Evolutionary conservation across 2,797 vertebrate genomes (phyloP).

Genomic region (Gymnodraco acuticeps): DNA sequence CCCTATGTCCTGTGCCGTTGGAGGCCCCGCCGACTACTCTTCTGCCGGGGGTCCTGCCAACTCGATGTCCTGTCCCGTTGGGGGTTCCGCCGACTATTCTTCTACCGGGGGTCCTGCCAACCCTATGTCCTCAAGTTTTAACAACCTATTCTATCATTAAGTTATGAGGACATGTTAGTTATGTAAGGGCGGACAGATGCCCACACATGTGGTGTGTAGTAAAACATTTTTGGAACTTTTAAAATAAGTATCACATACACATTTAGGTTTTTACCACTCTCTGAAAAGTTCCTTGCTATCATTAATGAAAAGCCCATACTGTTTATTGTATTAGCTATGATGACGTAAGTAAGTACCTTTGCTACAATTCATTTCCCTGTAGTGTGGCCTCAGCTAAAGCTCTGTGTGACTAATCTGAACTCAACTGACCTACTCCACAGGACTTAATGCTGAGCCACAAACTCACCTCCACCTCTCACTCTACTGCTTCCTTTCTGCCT

Average conservation of each 20-base stretch:
- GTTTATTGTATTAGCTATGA: neutral
- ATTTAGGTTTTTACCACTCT: neutral
- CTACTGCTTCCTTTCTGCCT: constrained; percentile 7
- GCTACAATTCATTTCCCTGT: neutral
- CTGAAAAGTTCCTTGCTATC: neutral
- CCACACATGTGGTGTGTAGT: neutral
- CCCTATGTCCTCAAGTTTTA: too few species aligned
- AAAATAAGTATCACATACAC: neutral
- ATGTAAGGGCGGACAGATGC: neutral
- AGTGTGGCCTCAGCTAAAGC: constrained; percentile 1
- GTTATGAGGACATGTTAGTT: too few species aligned
- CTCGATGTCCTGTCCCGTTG: too few species aligned
- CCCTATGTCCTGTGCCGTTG: too few species aligned
- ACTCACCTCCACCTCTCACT: constrained; percentile 37
- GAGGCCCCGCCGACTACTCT: too few species aligned
- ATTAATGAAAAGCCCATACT: neutral
- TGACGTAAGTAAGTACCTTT: neutral
- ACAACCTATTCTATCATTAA: too few species aligned
- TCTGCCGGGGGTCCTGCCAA: too few species aligned
- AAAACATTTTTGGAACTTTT: neutral
- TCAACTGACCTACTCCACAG: constrained; percentile 11
- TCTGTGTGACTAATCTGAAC: neutral
- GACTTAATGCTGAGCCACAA: neutral
- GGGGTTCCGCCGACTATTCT: too few species aligned
- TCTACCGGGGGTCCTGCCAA: too few species aligned